These are phyloP conservation scores for Arenaria interpres DNA, from an alignment of 2,113 vertebrate genomes.

Conservation along the genomic window DNA sequence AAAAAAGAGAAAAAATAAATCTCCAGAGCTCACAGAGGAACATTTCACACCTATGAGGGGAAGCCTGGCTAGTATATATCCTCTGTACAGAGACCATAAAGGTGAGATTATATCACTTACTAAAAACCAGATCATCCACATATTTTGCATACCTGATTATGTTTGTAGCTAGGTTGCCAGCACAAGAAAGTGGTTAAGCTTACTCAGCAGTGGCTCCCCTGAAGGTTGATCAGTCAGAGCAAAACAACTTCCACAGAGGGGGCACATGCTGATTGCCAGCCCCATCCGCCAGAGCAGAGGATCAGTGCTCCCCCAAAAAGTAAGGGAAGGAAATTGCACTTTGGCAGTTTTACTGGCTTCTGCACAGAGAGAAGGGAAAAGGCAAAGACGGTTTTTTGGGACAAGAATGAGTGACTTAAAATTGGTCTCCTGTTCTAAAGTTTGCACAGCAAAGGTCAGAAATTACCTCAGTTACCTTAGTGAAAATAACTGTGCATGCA, in stretches of 20 bases:
- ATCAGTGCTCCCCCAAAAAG: accelerated
- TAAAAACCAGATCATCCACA: not conserved
- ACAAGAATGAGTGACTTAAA: not conserved
- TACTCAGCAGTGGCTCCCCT: not conserved
- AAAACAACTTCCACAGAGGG: not conserved
- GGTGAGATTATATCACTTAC: accelerated
- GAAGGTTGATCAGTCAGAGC: not conserved
- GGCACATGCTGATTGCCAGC: not conserved
- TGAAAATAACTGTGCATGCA: not conserved
- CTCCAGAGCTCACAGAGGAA: not conserved
- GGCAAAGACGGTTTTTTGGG: not conserved
- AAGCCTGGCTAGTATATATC: not conserved
- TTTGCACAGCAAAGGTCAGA: not conserved
- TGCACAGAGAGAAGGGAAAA: not conserved
- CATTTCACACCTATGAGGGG: not conserved
- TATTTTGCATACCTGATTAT: not conserved
- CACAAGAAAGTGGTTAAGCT: not conserved
- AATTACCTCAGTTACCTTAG: not conserved
- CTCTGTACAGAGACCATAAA: not conserved
- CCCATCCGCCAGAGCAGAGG: not conserved
- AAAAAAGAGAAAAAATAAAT: not conserved
- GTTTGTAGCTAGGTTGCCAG: not conserved
- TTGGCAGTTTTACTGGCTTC: accelerated
- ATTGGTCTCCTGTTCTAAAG: not conserved
- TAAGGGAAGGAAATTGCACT: accelerated